These are phyloP conservation scores for Drosophila pegasa DNA, from an alignment of 2,888 invertebrate genomes.

Conservation along the genomic window DNA sequence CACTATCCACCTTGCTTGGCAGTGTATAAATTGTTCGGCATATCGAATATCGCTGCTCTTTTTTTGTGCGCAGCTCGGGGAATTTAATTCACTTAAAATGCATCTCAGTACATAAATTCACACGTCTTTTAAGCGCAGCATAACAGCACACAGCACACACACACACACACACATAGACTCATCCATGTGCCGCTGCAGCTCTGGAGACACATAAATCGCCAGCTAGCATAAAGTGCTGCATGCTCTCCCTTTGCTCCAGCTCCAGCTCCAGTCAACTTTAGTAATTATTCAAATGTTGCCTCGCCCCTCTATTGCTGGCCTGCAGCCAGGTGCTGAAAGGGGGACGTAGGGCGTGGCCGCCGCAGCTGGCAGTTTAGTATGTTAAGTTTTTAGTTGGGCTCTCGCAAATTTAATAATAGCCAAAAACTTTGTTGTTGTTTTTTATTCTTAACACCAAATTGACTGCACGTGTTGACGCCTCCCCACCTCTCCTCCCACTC, in stretches of 20 bases:
- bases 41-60: not conserved
- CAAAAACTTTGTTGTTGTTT: constrained; percentile 49
- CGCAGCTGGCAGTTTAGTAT: constrained; percentile 56
- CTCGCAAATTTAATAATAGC: constrained; percentile 70
- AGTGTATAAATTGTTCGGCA: constrained; percentile 5
- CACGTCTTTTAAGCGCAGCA: constrained; percentile 33
- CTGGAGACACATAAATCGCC: constrained; percentile 68
- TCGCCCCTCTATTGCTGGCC: not conserved
- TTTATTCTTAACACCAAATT: constrained; percentile 53
- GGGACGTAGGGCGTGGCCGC: constrained; percentile 33
- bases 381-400: constrained; percentile 31
- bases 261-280: constrained; percentile 54
- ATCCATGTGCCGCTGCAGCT: constrained; percentile 25
- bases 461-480: constrained; percentile 44
- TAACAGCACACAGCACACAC: constrained; percentile 8
- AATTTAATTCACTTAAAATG: constrained; percentile 71
- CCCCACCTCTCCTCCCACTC: not conserved
- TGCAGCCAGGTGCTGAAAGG: constrained; percentile 59
- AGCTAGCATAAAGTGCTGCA: constrained; percentile 28
- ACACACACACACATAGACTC: constrained; percentile 4
- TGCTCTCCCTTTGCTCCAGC: not conserved
- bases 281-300: constrained; percentile 73
- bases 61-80: constrained; percentile 25
- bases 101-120: constrained; percentile 63
- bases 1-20: not conserved